Evolutionary conservation across 37 sponge, comb jelly and placozoan genomes (phyloP).

Genomic region (Agelas oroides): DNA sequence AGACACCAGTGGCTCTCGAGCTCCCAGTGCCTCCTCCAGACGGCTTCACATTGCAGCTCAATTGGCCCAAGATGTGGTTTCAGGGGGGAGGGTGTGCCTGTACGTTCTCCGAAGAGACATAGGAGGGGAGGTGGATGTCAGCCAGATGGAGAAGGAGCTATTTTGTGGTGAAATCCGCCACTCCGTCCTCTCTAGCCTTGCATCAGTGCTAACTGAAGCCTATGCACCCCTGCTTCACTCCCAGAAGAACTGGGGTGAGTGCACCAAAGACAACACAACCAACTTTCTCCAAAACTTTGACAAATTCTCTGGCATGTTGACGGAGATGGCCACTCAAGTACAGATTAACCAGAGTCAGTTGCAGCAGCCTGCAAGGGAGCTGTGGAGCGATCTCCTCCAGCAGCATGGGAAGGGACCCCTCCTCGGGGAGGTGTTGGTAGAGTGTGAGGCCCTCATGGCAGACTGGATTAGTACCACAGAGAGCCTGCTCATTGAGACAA

Average conservation of each 20-base stretch:
- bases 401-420: neutral
- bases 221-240: constrained; percentile 75
- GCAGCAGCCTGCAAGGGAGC: constrained; percentile 19
- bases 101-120: constrained; percentile 63
- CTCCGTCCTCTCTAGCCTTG: constrained; percentile 77
- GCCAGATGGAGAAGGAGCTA: constrained; percentile 75
- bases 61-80: constrained; percentile 48
- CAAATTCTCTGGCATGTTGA: constrained; percentile 25
- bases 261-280: constrained; percentile 51
- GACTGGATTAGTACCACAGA: constrained; percentile 89
- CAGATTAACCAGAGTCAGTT: constrained; percentile 38
- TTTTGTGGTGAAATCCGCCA: constrained; percentile 85
- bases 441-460: constrained; percentile 76
- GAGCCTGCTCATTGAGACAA: constrained; percentile 72
- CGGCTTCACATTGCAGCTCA: constrained; percentile 49
- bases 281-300: constrained; percentile 66
- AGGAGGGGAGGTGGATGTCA: constrained; percentile 54
- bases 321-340: constrained; percentile 39
- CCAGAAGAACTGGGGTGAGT: constrained; percentile 81
- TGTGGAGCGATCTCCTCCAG: constrained; percentile 23
- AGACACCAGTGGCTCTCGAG: neutral
- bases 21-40: constrained; percentile 31
- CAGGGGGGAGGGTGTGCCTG: constrained; percentile 55
- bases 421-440: constrained; percentile 40
- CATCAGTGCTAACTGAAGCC: constrained; percentile 73